phyloP scores from a whole-genome alignment of 30 jellyfish, hydroid and myxozoan species.

The Cassiopea xamachana region DNA sequence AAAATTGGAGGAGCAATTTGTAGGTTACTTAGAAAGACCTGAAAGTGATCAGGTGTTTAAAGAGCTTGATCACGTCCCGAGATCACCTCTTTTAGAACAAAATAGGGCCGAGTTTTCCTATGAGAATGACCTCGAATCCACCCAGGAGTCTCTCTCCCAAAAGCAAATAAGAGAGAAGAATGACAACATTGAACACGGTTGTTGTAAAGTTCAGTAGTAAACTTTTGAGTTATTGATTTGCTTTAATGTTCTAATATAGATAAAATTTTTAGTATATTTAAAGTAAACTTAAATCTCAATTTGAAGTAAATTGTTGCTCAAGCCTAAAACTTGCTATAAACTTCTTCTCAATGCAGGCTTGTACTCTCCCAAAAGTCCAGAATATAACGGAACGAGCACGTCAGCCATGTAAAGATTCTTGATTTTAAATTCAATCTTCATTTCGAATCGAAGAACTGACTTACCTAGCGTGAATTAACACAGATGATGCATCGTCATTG shows the following conservation, averaged over 20 bases:
- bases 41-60: slow-evolving; percentile 71
- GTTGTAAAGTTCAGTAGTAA: slow-evolving; percentile 66
- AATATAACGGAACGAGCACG: slow-evolving; percentile 67
- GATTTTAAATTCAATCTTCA: background rate
- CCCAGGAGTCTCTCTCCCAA: slow-evolving; percentile 11
- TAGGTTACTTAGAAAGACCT: slow-evolving; percentile 67
- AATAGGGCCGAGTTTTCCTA: slow-evolving; percentile 45
- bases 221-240: background rate
- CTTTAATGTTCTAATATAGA: background rate
- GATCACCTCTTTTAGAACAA: slow-evolving; percentile 66
- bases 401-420: slow-evolving; percentile 56
- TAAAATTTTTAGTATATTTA: background rate
- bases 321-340: slow-evolving; percentile 27
- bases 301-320: background rate
- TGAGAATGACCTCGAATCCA: slow-evolving; percentile 45
- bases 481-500: background rate
- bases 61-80: slow-evolving; percentile 33
- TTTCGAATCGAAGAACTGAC: background rate
- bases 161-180: slow-evolving; percentile 33
- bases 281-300: background rate
- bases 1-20: slow-evolving; percentile 82
- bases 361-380: slow-evolving; percentile 86
- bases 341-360: slow-evolving; percentile 72
- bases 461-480: background rate
- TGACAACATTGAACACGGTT: slow-evolving; percentile 51